These are phyloP conservation scores for Stegana nigrithorax DNA, from an alignment of 2,888 invertebrate genomes.

Conservation along the genomic window DNA sequence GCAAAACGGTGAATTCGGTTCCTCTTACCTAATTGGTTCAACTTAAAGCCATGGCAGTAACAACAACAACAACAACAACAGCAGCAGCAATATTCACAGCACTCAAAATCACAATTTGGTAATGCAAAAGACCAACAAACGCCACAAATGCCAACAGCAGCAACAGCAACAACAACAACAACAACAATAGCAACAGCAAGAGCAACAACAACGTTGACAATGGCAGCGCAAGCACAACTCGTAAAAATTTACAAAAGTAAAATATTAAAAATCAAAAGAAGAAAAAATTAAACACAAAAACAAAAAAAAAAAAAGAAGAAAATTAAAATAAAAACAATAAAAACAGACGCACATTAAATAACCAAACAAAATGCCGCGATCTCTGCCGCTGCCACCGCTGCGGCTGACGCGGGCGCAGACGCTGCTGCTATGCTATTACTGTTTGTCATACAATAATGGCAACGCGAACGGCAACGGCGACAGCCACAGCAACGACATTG, in stretches of 20 bases:
- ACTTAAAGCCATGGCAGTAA: neutral
- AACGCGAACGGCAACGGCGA: too few species aligned
- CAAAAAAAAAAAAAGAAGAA: too few species aligned
- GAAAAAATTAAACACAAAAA: too few species aligned
- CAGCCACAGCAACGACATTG: too few species aligned
- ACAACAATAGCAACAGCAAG: constrained; percentile 31
- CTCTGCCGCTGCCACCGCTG: neutral
- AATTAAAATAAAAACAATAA: neutral
- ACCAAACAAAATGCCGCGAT: neutral
- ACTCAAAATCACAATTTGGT: too few species aligned
- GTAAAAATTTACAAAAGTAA: too few species aligned
- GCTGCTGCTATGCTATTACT: too few species aligned
- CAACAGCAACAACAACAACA: constrained; percentile 25
- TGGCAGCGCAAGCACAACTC: too few species aligned
- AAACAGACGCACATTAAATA: neutral
- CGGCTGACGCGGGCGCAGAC: neutral
- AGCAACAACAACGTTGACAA: neutral
- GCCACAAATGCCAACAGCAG: neutral
- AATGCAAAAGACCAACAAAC: constrained; percentile 40
- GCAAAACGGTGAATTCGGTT: neutral
- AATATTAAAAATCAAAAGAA: too few species aligned
- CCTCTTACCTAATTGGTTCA: constrained; percentile 28
- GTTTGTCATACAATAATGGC: too few species aligned
- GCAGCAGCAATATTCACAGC: too few species aligned
- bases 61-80: neutral